These are phyloP conservation scores for Scartelaos histophorus DNA, from an alignment of 2,113 vertebrate species.

Conservation along the genomic window DNA sequence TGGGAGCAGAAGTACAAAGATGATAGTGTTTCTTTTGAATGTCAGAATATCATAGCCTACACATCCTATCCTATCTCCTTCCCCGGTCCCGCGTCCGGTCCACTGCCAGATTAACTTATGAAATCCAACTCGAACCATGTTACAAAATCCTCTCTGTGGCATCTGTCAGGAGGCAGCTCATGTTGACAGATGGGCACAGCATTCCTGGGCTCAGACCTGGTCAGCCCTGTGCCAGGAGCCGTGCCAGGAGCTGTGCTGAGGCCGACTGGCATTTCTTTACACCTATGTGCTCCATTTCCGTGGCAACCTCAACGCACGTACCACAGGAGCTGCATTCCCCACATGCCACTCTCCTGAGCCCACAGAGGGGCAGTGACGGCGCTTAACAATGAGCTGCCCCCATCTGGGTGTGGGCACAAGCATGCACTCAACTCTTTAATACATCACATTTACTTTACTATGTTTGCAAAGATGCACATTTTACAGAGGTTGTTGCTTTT, in stretches of 20 bases:
- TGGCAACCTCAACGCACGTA: slow-evolving; percentile 74
- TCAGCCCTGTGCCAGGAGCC: slow-evolving; percentile 66
- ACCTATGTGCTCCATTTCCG: slow-evolving; percentile 80
- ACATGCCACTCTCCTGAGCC: slow-evolving; percentile 64
- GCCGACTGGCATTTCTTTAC: slow-evolving; percentile 76
- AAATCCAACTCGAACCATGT: slow-evolving; percentile 68
- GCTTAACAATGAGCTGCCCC: slow-evolving; percentile 55
- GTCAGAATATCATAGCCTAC: slow-evolving; percentile 14
- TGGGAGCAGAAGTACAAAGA: too few species aligned
- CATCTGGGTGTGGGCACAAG: slow-evolving; percentile 44
- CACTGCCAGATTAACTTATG: slow-evolving; percentile 68
- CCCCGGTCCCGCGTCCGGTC: slow-evolving; percentile 28
- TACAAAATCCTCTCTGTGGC: slow-evolving; percentile 72
- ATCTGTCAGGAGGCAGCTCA: slow-evolving; percentile 72
- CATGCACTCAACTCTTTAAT: slow-evolving; percentile 44
- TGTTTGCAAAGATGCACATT: background rate
- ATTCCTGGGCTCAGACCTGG: slow-evolving; percentile 71
- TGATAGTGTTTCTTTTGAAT: background rate
- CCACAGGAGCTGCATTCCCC: slow-evolving; percentile 63
- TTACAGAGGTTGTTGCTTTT: background rate
- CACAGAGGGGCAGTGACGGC: slow-evolving; percentile 53
- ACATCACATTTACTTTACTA: background rate
- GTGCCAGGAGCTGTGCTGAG: slow-evolving; percentile 40
- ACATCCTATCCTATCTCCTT: slow-evolving; percentile 39
- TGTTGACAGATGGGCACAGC: slow-evolving; percentile 79